Evolutionary conservation across 2,797 vertebrate species (phyloP), one percentile per base, ranked within the genome.

Genomic region (Sphaeramia orbicularis): DNA sequence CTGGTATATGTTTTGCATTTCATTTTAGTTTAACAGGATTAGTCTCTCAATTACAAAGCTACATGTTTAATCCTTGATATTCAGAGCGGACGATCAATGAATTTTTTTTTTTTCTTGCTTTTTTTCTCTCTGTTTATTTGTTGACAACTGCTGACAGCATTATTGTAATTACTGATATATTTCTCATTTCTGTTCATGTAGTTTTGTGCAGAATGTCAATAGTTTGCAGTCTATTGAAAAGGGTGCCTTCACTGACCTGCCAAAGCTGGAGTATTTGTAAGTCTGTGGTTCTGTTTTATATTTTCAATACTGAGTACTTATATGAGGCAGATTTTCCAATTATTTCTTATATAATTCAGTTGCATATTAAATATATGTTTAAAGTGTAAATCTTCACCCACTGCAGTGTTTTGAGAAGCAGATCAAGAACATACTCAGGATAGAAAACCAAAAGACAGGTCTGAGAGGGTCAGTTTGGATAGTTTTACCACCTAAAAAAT

Each of bases 241-340:
- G 0, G 95, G 94, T 54, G 95, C 96, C 0, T 98, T 98, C 86
- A 94, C 91, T 81, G 94, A 97, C 80, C 94, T 98, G 71, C 94
- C 96, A 51, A 95, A 79, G 63, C 90, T 98, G 87, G 93, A 94
- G 90, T 95, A 97, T 83, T 80, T 98, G 96, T 98, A 94, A 97
- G 96, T 84, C 0, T 44, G 4, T 18, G 2, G 1, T 7, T n/a
- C 40, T 44, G 15, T 53, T 52, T 42, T 41, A 35, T 13, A 13
- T 56, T 24, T 37, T 50, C 1, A 15, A 18, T 18, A 8, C 41
- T 21, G 3, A n/a, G 10, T 27, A 18, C 45, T 40, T 47, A 13
- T 24, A 37, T 19, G 18, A 27, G 24, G 6, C 24, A 27, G 24
- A 27, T 27, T 5, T 27, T 27, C 24, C 6, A 6, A 27, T 27